These are phyloP conservation scores for Bufotes viridis DNA, from an alignment of 2,797 vertebrate species.

Conservation along the genomic window DNA sequence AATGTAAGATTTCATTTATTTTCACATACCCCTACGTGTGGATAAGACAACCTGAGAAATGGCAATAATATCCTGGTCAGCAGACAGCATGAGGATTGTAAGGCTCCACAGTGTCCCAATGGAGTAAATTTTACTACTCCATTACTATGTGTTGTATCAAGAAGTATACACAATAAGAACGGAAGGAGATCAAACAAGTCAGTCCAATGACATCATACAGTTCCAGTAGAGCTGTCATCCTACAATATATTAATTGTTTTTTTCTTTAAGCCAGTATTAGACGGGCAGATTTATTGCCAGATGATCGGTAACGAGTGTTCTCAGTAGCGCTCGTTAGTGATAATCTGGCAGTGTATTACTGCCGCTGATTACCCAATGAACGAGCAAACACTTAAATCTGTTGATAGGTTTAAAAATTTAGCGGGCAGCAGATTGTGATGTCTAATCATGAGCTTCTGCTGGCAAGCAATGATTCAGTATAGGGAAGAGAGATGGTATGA, in stretches of 20 bases:
- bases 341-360: no score
- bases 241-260: background rate
- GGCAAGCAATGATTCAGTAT: no score
- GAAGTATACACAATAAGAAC: background rate
- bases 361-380: no score
- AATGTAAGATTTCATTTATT: slow-evolving; percentile 74
- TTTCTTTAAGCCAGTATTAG: no score
- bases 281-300: no score
- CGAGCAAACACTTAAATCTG: no score
- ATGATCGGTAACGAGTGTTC: no score
- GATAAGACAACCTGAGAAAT: background rate
- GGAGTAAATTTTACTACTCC: background rate
- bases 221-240: background rate
- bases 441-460: no score
- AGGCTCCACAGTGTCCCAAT: background rate
- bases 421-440: no score
- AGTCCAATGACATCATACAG: background rate
- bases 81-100: background rate
- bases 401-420: no score
- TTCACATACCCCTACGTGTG: background rate
- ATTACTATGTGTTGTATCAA: background rate
- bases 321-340: no score
- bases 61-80: background rate
- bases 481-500: no score
- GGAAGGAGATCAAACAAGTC: background rate